Base-by-base conservation (phyloP, 2,888 invertebrate species). In the Leucozona laternaria region DNA sequence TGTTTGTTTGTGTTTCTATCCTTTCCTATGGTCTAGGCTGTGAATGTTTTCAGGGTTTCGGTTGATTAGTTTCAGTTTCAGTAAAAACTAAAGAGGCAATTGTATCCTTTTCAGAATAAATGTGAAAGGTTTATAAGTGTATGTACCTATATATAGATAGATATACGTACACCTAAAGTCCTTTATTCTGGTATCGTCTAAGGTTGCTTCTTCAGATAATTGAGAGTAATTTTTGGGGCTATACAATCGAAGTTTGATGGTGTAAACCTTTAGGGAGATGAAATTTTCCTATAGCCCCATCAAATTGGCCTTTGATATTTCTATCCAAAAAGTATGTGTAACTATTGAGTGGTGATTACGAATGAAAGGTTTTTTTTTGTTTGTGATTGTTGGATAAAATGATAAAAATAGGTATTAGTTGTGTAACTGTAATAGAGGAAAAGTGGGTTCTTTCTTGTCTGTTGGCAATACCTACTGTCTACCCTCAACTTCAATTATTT, bases 11-110 rank as follows among this genome's bases (percentile, higher is more conserved):
- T 15, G n/a, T 50, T 5, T 34, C 11, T 31, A 8, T 62, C 45
- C 57, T 43, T 20, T 64, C 55, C 57, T 48, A 7, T 53, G 15
- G 73, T 70, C 17, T 57, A 64, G 86, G 78, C 53, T 79, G 72
- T 73, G 72, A 77, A 85, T 86, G 86, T 79, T 86, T 86, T 86
- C 70, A 64, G 86, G 78, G 71, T 73, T 64, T 79, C 82, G 17
- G 82, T 86, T 86, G 86, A 86, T 86, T 86, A 86, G 82, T 70
- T 86, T 64, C 17, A 73, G 77, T 80, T 85, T 53, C 50, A 57
- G 73, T 71, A 79, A 86, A 86, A 82, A 82, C 71, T 82, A 77
- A 77, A 53, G 50, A 58, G 82, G 68, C 64, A 57, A 70, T 70
- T 34, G 55, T 48, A 68, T 58, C 20, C 57, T 37, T 43, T 50